Evolutionary conservation across 2,888 invertebrate species (phyloP), one percentile per base, ranked within the genome.

Genomic region (Drosophila robusta): DNA sequence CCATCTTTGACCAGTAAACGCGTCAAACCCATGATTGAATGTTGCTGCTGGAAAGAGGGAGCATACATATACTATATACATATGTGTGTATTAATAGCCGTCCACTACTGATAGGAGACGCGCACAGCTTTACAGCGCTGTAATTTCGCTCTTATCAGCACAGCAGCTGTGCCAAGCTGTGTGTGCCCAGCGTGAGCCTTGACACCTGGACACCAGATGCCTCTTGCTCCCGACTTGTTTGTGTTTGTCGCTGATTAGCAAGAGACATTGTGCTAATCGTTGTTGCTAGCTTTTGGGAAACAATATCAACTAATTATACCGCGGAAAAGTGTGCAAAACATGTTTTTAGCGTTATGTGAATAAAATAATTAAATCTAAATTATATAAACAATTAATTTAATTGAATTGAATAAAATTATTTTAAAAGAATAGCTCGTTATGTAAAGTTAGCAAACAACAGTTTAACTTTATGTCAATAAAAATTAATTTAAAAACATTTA

Each of bases 1-100:
- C 97, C 97, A 81, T 95, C 95, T 85, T 95, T 91, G 47, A 94
- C 93, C 67, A 94, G 92, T 38, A 94, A 88, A 46, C 92, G 89
- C 58, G 81, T 84, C 46, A 80, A 67, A 18, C 77, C 84, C 91
- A 91, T 91, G 47, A 45, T 49, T 63, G 61, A 8, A 2, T 22
- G 14, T 36, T 45, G 60, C 29, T 14, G 11, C 14, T 44, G n/a
- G 34, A 14, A 9, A 5, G 12, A 18, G 5, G 4, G 4, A 24
- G 12, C 2, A 12, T 22, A 5, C 29, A 29, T 29, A 8, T 9
- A 29, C 1, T 46, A 9, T 12, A 36, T 22, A 14, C 11, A 45
- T 29, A 64, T 9, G 3, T 29, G 29, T 29, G 9, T 29, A 9
- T 66, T 45, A 63, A 41, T 29, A 55, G 16, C 11, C 42, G 24